Conservation (phyloP, 2,797 vertebrate species). For the Crocodylus rhombifer region DNA sequence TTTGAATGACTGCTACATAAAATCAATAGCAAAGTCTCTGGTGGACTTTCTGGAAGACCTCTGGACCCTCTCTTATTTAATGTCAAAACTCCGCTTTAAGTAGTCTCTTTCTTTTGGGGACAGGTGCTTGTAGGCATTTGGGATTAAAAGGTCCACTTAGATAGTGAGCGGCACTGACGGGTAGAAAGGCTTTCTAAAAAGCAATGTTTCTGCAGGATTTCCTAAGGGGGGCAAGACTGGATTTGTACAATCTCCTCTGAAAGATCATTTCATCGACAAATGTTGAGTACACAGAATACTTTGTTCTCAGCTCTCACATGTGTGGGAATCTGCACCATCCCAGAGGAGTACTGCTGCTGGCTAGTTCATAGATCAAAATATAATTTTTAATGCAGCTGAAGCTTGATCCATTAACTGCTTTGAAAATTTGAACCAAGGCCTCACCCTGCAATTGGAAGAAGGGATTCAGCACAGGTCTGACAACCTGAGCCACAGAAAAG, state of each 20-base stretch:
- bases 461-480: not conserved
- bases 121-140: not conserved
- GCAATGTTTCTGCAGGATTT: too few relatives aligned
- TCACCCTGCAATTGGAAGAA: not conserved
- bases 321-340: not conserved
- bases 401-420: not conserved
- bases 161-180: accelerated
- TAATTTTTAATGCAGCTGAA: not conserved
- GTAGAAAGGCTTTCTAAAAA: too few relatives aligned
- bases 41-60: not conserved
- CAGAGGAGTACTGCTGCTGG: not conserved
- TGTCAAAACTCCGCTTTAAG: not conserved
- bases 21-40: not conserved
- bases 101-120: not conserved
- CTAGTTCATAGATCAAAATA: not conserved
- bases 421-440: not conserved
- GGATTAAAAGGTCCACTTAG: not conserved
- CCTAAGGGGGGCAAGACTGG: too few relatives aligned
- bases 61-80: not conserved
- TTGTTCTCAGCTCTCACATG: not conserved
- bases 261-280: not conserved
- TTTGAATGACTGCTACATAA: not conserved
- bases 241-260: not conserved
- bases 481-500: not conserved
- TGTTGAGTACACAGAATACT: too few relatives aligned